Conservation (phyloP, 2,113 vertebrate species). For the Campylomormyrus tamandua region DNA sequence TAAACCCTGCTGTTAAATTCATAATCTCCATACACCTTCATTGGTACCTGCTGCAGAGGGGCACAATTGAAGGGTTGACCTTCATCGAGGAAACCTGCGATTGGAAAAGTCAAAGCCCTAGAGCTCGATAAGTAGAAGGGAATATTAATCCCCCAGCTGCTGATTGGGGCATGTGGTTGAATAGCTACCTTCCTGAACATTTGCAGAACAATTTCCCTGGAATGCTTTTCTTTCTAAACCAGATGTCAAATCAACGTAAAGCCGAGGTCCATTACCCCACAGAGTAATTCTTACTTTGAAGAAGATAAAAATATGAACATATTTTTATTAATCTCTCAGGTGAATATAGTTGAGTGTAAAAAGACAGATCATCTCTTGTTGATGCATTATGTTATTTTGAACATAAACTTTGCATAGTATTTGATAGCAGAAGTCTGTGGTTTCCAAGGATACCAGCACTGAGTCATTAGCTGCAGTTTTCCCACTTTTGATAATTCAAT, state of each 20-base stretch:
- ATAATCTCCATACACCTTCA: slow-evolving; percentile 40
- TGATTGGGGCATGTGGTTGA: slow-evolving; percentile 66
- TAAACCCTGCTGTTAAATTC: slow-evolving; percentile 32
- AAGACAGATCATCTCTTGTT: slow-evolving; percentile 47
- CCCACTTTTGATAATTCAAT: slow-evolving; percentile 35
- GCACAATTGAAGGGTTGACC: slow-evolving; percentile 56
- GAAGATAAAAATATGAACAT: slow-evolving; percentile 42
- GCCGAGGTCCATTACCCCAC: neutral
- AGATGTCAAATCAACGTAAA: neutral
- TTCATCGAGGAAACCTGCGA: slow-evolving; percentile 54
- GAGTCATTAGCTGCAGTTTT: slow-evolving; percentile 34
- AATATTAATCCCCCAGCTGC: slow-evolving; percentile 65
- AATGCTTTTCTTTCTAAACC: slow-evolving; percentile 40
- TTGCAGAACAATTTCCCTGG: slow-evolving; percentile 56
- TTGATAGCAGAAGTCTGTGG: slow-evolving; percentile 37
- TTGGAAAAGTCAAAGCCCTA: slow-evolving; percentile 60
- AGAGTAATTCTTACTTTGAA: slow-evolving; percentile 41
- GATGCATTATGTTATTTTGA: slow-evolving; percentile 25
- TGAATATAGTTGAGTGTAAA: slow-evolving; percentile 50
- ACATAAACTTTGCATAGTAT: slow-evolving; percentile 37
- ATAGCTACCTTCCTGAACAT: slow-evolving; percentile 61
- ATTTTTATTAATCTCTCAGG: slow-evolving; percentile 41
- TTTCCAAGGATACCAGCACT: slow-evolving; percentile 55
- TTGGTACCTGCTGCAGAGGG: slow-evolving; percentile 54
- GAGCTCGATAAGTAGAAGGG: slow-evolving; percentile 60